Base-by-base conservation (phyloP, 2,888 invertebrate species). In the Onchidella celtica region DNA sequence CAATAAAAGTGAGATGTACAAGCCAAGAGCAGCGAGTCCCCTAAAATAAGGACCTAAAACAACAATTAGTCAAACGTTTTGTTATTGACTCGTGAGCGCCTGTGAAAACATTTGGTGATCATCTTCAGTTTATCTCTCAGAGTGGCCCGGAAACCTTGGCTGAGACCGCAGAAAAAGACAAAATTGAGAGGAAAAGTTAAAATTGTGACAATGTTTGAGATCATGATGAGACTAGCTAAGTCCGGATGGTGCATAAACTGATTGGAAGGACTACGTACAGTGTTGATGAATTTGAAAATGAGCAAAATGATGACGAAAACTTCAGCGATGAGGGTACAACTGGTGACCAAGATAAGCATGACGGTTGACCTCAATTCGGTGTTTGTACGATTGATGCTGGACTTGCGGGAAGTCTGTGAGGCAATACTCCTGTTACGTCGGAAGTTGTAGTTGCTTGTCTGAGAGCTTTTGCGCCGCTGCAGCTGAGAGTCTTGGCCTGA, bases 151-250 rank as follows among this genome's bases (percentile, higher is more conserved):
- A 72, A 79, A 17, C 57, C 47, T 21, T 70, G 70, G 17, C 70
- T 77, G 55, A 76, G 77, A 21, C 75, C 76, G 38, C 34, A 79
- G 65, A 79, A 79, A 27, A 79, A 70, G 34, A 63, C 24, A 36
- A 79, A 79, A 55, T 79, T 79, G 29, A 79, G 40, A 0, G 79
- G 79, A 24, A 79, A 79, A 14, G 34, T 79, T 1, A 79, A 1
- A 9, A 47, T 32, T 24, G 72, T 47, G n/a, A 79, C 11, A 11
- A 55, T n/a, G 38, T 79, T 79, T 9, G 72, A 79, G 14, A 65
- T 6, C 47, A 72, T 47, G 24, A 79, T 63, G 3, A 63, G 21
- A 14, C 2, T 63, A 17, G 65, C 61, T 9, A 79, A 27, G 2
- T 59, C 47, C 0, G 27, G 3, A 17, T 34, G 4, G 3, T 21